Evolutionary conservation across 2,113 vertebrate genomes (phyloP).

Genomic region (Menidia beryllina): DNA sequence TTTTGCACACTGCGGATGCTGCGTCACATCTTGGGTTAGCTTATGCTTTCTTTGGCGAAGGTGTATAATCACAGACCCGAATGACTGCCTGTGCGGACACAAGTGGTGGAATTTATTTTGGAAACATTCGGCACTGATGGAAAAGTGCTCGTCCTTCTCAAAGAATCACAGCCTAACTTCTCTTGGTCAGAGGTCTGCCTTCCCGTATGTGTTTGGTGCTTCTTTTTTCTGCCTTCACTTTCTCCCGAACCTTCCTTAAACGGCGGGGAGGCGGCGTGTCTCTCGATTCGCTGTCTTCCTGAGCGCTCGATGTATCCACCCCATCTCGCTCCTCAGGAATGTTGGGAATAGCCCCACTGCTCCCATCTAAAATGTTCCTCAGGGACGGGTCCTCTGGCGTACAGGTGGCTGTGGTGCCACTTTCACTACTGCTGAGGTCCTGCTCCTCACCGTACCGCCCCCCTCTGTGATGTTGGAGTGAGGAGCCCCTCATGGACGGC

Average conservation of each 20-base stretch:
- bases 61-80: conserved; percentile 60
- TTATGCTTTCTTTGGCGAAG: conserved; percentile 72
- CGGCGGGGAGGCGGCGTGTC: conserved; percentile 81
- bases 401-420: conserved; percentile 88
- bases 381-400: conserved; percentile 90
- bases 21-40: conserved; percentile 35
- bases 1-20: conserved; percentile 3
- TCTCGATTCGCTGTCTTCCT: conserved; percentile 81
- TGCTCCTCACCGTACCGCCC: conserved; percentile 83
- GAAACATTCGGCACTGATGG: not conserved
- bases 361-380: conserved; percentile 86
- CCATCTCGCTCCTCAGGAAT: conserved; percentile 82
- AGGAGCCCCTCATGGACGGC: conserved; percentile 84
- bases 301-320: conserved; percentile 79
- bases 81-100: conserved; percentile 64
- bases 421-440: conserved; percentile 95
- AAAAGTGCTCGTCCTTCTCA: not conserved
- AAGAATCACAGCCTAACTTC: conserved; percentile 52
- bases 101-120: not conserved
- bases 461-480: conserved; percentile 77
- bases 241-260: conserved; percentile 82
- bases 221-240: conserved; percentile 79
- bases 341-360: conserved; percentile 80
- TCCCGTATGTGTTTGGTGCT: conserved; percentile 76
- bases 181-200: conserved; percentile 73